Conservation (phyloP, 2,797 vertebrate genomes). For the Pelobates cultripes region DNA sequence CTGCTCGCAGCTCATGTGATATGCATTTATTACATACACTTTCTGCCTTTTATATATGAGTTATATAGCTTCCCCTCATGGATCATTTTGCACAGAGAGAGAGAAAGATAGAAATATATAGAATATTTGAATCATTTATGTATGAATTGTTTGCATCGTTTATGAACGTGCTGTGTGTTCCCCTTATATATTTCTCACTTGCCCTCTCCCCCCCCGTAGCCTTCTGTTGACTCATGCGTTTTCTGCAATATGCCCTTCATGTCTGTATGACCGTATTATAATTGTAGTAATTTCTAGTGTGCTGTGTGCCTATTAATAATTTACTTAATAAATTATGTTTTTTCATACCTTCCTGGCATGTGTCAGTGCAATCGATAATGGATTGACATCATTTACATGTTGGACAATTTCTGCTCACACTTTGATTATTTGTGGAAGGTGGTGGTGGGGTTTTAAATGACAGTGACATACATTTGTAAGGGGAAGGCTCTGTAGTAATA, state of each 20-base stretch:
- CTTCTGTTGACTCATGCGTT: not conserved
- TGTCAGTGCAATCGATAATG: constrained; percentile 44
- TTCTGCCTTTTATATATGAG: too few species aligned
- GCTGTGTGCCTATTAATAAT: constrained; percentile 48
- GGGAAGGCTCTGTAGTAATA: too few species aligned
- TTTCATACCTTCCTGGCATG: constrained; percentile 39
- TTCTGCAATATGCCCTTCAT: constrained; percentile 34
- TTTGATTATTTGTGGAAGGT: not conserved
- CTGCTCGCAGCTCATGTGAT: too few species aligned
- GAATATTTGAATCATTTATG: too few species aligned
- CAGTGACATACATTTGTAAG: not conserved
- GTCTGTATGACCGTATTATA: constrained; percentile 20
- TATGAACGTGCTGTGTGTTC: not conserved
- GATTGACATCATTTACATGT: constrained; percentile 50
- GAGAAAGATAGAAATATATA: too few species aligned
- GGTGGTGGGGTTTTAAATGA: not conserved
- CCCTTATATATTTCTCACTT: too few species aligned
- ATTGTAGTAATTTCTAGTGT: constrained; percentile 28
- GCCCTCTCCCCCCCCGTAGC: too few species aligned
- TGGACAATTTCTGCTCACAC: constrained; percentile 18
- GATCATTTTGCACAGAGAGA: too few species aligned
- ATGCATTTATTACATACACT: too few species aligned
- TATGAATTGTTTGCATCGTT: not conserved
- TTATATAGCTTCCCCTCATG: too few species aligned
- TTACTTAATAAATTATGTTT: constrained; percentile 49